Percentiles rank a stretch among this genome's conserved stretches.
Evolutionary conservation across 2,888 invertebrate genomes (phyloP).

Genomic region (Argyresthia goedartella): DNA sequence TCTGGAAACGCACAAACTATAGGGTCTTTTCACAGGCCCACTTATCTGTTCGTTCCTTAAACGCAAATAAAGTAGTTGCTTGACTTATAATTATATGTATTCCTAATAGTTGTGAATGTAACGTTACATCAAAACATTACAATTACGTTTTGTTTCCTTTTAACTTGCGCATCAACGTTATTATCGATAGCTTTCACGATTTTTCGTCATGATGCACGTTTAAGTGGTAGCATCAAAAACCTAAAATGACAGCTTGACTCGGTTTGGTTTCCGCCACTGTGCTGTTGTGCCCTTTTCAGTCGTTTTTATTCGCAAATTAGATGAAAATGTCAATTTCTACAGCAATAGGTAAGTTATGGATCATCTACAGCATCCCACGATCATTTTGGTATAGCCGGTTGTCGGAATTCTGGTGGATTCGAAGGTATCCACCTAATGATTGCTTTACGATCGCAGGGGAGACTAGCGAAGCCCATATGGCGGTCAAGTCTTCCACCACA

Average conservation of each 20-base stretch:
- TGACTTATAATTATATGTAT: too few relatives aligned
- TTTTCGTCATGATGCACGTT: background rate
- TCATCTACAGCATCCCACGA: background rate
- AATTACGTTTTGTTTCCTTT: too few relatives aligned
- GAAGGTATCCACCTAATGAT: slow-evolving; percentile 13
- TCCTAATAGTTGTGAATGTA: too few relatives aligned
- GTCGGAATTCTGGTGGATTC: background rate
- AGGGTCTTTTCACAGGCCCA: background rate
- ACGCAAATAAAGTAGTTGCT: too few relatives aligned
- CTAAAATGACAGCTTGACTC: slow-evolving; percentile 68
- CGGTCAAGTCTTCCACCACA: slow-evolving; percentile 62
- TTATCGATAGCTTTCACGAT: background rate
- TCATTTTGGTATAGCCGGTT: slow-evolving; percentile 7
- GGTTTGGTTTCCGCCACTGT: slow-evolving; percentile 71
- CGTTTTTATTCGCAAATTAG: slow-evolving; percentile 51
- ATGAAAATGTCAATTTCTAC: slow-evolving; percentile 64
- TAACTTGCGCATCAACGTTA: too few relatives aligned
- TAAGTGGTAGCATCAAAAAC: slow-evolving; percentile 24
- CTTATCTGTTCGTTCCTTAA: background rate
- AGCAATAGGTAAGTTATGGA: slow-evolving; percentile 54
- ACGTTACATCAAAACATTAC: too few relatives aligned
- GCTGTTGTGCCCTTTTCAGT: slow-evolving; percentile 67
- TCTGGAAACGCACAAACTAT: background rate
- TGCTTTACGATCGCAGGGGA: slow-evolving; percentile 35
- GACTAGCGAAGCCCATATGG: slow-evolving; percentile 59